Percentiles rank a stretch among this genome's conserved stretches.
These are phyloP conservation scores for Ibidorhyncha struthersii DNA, from an alignment of 2,113 vertebrate genomes.

Conservation along the genomic window DNA sequence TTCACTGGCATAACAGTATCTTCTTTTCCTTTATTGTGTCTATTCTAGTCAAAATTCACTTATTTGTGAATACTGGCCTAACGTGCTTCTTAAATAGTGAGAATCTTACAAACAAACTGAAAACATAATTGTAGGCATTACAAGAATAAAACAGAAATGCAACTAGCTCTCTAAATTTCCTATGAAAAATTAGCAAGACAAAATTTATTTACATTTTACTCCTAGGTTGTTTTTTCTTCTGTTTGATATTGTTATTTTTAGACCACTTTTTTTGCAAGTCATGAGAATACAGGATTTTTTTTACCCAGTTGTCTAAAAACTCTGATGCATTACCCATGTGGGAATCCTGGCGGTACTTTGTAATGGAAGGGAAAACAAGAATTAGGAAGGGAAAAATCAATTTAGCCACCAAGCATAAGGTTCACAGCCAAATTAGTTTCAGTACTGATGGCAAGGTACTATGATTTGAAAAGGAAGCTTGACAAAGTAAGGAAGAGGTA, in stretches of 20 bases:
- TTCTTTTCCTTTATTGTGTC: background rate
- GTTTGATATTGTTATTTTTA: background rate
- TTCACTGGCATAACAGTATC: background rate
- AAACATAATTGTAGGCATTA: background rate
- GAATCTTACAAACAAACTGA: background rate
- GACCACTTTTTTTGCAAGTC: constrained; percentile 3
- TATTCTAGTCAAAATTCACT: background rate
- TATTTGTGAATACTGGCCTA: background rate
- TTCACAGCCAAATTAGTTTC: constrained; percentile 52
- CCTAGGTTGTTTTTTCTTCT: background rate
- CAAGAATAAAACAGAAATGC: background rate
- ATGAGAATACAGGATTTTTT: background rate
- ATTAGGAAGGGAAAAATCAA: constrained; percentile 57
- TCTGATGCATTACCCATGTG: constrained; percentile 29
- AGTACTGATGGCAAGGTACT: background rate
- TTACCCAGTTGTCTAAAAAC: background rate
- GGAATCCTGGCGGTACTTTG: constrained; percentile 23
- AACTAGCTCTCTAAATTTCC: background rate
- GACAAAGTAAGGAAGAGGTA: constrained; percentile 19
- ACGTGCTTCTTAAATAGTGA: background rate
- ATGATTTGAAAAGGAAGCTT: background rate
- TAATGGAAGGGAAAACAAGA: constrained; percentile 53
- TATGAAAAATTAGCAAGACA: background rate
- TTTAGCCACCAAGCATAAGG: constrained; percentile 21
- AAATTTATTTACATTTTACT: background rate